Evolutionary conservation across 2,888 invertebrate species (phyloP), one percentile per base, ranked within the genome.

Genomic region (Lumbricus terrestris): DNA sequence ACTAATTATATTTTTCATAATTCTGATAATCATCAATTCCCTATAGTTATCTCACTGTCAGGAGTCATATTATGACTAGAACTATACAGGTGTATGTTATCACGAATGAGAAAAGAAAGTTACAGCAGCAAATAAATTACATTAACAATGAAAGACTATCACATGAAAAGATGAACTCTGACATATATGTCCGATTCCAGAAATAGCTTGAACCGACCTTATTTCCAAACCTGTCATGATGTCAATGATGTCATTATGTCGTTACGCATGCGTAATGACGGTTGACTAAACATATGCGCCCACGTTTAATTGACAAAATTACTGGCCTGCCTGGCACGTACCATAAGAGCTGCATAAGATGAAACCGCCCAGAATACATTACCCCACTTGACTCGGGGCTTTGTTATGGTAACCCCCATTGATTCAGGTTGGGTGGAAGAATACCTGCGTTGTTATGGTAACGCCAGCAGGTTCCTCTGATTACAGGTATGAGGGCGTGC

Each of bases 171-270:
- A 69, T n/a, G 29, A 6, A 6, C 29, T 69, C n/a, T 69, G 69
- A 69, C 69, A 69, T 11, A n/a, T n/a, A 69, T 29, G 69, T 29
- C 13, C n/a, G 29, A 69, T 69, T 11, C n/a, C 11, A 29, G n/a
- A 69, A 69, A 69, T 69, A 69, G 69, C 69, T 69, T n/a, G 69
- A 69, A 69, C 69, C 69, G 69, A 69, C 69, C 69, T 69, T 69
- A 69, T 69, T 69, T 8, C 23, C 69, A 69, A 69, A 69, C 69
- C 69, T 69, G 69, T 69, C 69, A 69, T n/a, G 69, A 69, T n/a
- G n/a, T 69, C 69, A 69, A 69, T n/a, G 69, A 69, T n/a, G n/a
- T 69, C 69, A 69, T 69, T 69, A 69, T n/a, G 8, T 69, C 29
- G 69, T 69, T n/a, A n/a, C 6, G 69, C 69, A 69, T n/a, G 29